Evolutionary conservation across 2,888 invertebrate genomes (phyloP), one percentile per base, ranked within the genome.

Genomic region (Bugulina stolonifera): DNA sequence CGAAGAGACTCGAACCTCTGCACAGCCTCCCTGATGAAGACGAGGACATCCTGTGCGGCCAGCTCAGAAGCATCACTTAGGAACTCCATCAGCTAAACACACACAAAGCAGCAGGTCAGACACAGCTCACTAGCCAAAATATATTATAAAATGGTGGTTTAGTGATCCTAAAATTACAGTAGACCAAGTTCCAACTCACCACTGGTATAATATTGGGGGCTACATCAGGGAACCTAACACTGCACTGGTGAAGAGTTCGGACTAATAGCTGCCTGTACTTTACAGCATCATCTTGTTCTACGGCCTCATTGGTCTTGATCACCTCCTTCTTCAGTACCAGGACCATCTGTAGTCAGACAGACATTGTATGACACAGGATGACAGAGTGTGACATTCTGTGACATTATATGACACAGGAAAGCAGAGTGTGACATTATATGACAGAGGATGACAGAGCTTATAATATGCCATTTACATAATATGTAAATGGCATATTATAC

Each of bases 21-120:
- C 77, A 99, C 91, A n/a, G 97, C 97, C 84, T 97, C 94, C 32
- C 98, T 88, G 71, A 98, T 90, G 86, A 99, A 98, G 73, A 94
- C 89, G 75, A 99, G 87, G 22, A 99, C 97, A 86, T 98, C 97
- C 0, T 90, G 89, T 0, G 99, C 95, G 32, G 96, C 97, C 72
- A 82, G 77, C 75, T 83, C 83, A 75, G 82, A 83, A 74, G 78
- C 79, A 75, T 86, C 86, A 27, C 85, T 83, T 35, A 98, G 87
- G 86, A 98, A 93, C 84, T 98, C 97, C 79, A 94, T 90, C 77
- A 99, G 79, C 85, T 85, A 75, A 3, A 76, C 75, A n/a, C 71
- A 54, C 14, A 54, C 14, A n/a, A 54, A 54, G 54, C 54, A 54
- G 14, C 14, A 54, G 54, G 54, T n/a, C 14, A n/a, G n/a, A 54